Evolutionary conservation across 2,113 vertebrate genomes (phyloP).

Genomic region (Nansenia antarctica): DNA sequence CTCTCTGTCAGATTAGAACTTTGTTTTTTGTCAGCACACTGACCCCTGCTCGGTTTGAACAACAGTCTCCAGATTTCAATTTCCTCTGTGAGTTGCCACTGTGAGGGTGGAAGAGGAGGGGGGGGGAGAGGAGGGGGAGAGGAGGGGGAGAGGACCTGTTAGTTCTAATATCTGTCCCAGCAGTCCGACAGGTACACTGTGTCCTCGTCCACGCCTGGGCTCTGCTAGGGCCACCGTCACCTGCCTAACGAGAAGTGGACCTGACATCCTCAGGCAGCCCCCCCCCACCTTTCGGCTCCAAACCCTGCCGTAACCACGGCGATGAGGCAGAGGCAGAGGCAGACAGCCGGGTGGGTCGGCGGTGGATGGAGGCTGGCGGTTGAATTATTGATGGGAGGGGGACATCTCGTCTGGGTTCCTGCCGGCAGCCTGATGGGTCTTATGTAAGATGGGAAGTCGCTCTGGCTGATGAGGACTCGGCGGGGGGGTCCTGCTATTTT

Average conservation of each 20-base stretch:
- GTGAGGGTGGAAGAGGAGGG: too few species aligned
- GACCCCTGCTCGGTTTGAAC: constrained; percentile 37
- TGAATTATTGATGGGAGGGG: constrained; percentile 57
- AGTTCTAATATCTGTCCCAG: constrained; percentile 37
- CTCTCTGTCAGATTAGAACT: too few species aligned
- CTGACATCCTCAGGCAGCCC: constrained; percentile 41
- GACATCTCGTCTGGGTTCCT: constrained; percentile 34
- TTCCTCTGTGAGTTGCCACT: constrained; percentile 33
- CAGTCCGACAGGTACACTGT: constrained; percentile 29
- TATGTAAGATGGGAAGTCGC: background rate
- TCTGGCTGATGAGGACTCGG: background rate
- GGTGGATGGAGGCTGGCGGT: constrained; percentile 15
- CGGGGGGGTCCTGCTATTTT: background rate
- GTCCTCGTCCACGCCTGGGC: constrained; percentile 38
- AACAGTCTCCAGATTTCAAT: constrained; percentile 36
- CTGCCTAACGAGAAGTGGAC: constrained; percentile 54
- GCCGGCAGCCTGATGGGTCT: background rate
- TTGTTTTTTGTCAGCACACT: too few species aligned
- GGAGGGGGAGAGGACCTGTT: constrained; percentile 39
- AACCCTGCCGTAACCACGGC: constrained; percentile 29
- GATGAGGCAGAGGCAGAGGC: constrained; percentile 27
- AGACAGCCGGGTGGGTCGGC: constrained; percentile 6
- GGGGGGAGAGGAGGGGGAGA: too few species aligned
- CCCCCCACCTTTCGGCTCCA: constrained; percentile 23
- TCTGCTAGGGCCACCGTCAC: constrained; percentile 27